A percentile compares a stretch with the other conserved stretches of the same genome.
Conservation (phyloP, 1,140 invertebrate species). For the Bombus ignitus region DNA sequence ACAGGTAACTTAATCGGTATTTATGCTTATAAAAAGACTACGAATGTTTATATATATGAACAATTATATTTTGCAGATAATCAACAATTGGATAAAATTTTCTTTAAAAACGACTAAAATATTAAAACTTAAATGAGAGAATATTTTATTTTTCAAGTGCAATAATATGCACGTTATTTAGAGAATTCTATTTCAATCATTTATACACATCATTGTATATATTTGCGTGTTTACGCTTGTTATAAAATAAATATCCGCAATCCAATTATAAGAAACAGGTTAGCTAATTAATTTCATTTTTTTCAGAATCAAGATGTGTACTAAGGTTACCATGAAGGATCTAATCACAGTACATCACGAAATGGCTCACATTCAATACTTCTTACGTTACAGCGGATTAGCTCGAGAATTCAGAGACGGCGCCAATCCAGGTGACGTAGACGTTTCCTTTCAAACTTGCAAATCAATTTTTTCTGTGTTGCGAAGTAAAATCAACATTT, state of each 20-base stretch:
- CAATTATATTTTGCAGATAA: neutral
- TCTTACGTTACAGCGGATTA: conserved; percentile 91
- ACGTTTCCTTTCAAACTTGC: neutral
- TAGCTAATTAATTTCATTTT: neutral
- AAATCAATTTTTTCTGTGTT: neutral
- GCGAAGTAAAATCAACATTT: neutral
- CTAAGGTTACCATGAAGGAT: conserved; percentile 93
- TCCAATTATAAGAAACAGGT: neutral
- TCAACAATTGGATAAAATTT: neutral
- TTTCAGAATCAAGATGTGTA: conserved; percentile 96
- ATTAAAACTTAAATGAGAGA: neutral
- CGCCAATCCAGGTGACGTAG: conserved; percentile 92
- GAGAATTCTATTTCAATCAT: neutral
- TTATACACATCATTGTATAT: neutral
- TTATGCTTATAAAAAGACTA: neutral
- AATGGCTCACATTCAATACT: conserved; percentile 96
- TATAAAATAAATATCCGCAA: neutral
- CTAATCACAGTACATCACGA: conserved; percentile 96
- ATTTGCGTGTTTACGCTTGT: neutral
- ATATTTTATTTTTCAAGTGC: neutral
- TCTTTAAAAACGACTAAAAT: too few species aligned
- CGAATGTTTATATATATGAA: neutral
- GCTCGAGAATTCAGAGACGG: conserved; percentile 94
- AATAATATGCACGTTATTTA: too few species aligned
- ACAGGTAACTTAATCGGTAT: conserved; percentile 81